phyloP scores from a whole-genome alignment of 1,140 invertebrate genomes.

The Magallana angulata region DNA sequence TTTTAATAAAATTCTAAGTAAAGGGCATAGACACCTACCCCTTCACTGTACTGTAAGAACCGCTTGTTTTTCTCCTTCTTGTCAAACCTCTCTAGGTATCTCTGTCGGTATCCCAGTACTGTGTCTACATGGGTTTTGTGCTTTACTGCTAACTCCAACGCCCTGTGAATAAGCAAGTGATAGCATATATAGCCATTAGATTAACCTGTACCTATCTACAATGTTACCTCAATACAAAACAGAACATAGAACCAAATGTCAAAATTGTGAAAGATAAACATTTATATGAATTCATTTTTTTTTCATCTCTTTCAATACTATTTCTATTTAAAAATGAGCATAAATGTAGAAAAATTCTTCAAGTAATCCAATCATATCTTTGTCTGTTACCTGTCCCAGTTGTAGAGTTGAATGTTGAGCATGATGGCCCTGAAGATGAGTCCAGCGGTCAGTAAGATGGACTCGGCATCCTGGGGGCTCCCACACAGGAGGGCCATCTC shows the following conservation, averaged over 20 bases:
- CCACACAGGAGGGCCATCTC: conserved; percentile 90
- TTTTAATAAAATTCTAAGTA: too few relatives aligned
- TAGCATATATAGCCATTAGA: too few relatives aligned
- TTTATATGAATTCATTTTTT: too few relatives aligned
- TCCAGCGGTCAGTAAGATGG: conserved; percentile 89
- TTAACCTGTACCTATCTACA: too few relatives aligned
- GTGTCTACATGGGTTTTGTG: conserved; percentile 89
- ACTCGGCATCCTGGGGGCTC: conserved; percentile 89
- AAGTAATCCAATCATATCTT: too few relatives aligned
- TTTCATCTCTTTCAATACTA: too few relatives aligned
- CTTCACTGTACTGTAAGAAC: conserved; percentile 84
- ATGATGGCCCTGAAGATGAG: conserved; percentile 88
- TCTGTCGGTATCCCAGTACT: conserved; percentile 87
- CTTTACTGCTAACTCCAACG: conserved; percentile 90
- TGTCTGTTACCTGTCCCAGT: conserved; percentile 87
- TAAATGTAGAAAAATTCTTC: too few relatives aligned
- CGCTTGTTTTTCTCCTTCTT: conserved; percentile 88
- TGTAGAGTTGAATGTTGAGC: conserved; percentile 89
- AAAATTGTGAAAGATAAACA: too few relatives aligned
- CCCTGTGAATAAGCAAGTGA: conserved; percentile 81
- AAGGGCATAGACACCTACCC: conserved; percentile 79
- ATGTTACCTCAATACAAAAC: too few relatives aligned
- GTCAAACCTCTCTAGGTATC: conserved; percentile 87
- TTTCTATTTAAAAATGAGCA: too few relatives aligned
- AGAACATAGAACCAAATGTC: too few relatives aligned